These are phyloP conservation scores for Leucania comma DNA, from an alignment of 2,888 invertebrate genomes.

Conservation along the genomic window DNA sequence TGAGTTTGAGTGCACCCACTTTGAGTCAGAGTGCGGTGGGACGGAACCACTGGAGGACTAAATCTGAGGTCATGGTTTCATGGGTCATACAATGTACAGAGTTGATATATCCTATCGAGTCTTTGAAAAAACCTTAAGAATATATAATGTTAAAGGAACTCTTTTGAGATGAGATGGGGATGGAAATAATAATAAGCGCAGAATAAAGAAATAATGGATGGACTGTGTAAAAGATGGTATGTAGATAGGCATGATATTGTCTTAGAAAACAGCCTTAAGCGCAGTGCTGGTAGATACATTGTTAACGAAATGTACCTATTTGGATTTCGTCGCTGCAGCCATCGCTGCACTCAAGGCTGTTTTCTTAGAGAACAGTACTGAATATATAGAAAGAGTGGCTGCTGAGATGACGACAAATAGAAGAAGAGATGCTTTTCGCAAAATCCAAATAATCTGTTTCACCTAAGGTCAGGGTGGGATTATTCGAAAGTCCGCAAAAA, in stretches of 20 bases:
- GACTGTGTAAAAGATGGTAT: not conserved
- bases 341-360: too few species aligned
- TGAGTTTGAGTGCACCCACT: constrained; percentile 57
- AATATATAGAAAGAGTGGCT: too few species aligned
- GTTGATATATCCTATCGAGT: too few species aligned
- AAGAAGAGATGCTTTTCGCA: not conserved
- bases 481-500: too few species aligned
- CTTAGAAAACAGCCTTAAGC: too few species aligned
- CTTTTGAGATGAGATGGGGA: not conserved
- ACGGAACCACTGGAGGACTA: constrained; percentile 28
- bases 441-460: not conserved
- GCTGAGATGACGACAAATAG: too few species aligned
- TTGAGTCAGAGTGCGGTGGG: constrained; percentile 47
- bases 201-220: not conserved
- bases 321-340: too few species aligned
- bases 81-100: constrained; percentile 7
- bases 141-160: not conserved
- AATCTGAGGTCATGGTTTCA: constrained; percentile 36
- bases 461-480: not conserved
- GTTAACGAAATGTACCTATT: too few species aligned
- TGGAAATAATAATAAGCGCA: not conserved
- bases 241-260: too few species aligned
- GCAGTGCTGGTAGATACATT: too few species aligned
- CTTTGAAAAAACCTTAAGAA: not conserved
- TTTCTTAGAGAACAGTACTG: too few species aligned